These are phyloP conservation scores for Vultur gryphus DNA, from an alignment of 2,797 vertebrate genomes.

Conservation along the genomic window DNA sequence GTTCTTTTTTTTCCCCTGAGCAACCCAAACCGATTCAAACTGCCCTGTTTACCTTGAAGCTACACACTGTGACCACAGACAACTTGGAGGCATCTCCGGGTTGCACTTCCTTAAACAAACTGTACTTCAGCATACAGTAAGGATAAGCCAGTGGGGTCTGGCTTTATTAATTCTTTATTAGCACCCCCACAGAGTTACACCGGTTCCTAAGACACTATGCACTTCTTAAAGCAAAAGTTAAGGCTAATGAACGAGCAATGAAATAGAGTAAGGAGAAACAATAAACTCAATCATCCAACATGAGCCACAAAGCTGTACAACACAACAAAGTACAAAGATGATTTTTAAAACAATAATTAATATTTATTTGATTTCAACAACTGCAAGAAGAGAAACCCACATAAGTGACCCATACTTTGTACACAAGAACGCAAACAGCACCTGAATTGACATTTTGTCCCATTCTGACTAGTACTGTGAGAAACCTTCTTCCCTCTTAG, in stretches of 20 bases:
- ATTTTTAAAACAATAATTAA: neutral
- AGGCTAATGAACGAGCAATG: neutral
- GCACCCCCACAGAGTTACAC: neutral
- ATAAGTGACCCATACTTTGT: neutral
- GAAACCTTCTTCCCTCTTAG: neutral
- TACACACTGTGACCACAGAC: fast-evolving
- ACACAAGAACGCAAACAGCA: fast-evolving
- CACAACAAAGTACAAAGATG: neutral
- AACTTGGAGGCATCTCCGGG: neutral
- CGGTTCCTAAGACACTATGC: neutral
- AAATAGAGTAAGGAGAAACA: neutral
- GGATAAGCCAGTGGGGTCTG: neutral
- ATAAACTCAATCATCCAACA: neutral
- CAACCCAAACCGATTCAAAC: neutral
- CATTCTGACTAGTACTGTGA: neutral
- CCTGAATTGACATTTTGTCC: neutral
- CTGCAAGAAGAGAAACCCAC: neutral
- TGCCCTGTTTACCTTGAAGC: neutral
- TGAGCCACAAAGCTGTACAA: neutral
- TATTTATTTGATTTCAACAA: conserved; percentile 32
- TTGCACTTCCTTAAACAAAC: neutral
- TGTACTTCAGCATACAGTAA: neutral
- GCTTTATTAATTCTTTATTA: neutral
- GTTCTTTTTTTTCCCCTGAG: fast-evolving
- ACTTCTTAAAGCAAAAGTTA: neutral